A percentile compares a stretch with the other conserved stretches of the same genome.
Evolutionary conservation across 2,797 vertebrate genomes (phyloP).

Genomic region (Tarsius wallacei): DNA sequence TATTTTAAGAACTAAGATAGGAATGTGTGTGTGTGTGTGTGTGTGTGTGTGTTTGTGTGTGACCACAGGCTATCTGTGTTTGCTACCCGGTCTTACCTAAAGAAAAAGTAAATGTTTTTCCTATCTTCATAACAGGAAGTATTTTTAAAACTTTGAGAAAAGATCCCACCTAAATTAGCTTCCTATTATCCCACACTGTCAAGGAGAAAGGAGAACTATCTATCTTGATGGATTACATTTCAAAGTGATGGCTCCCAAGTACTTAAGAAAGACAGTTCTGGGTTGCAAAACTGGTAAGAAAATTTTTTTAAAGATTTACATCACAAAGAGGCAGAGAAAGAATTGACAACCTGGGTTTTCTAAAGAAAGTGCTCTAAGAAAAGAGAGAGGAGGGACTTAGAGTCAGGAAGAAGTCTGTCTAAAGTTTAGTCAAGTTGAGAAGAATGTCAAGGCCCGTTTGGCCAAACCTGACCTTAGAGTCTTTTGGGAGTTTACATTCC

Average conservation of each 20-base stretch:
- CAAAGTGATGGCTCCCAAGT: background rate
- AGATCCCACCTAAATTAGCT: background rate
- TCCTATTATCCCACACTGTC: background rate
- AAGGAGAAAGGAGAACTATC: background rate
- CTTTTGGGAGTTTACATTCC: background rate
- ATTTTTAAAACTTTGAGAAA: background rate
- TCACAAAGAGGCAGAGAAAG: background rate
- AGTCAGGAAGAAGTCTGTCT: background rate
- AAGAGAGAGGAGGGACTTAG: background rate
- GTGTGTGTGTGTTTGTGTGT: background rate
- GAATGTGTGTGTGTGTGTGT: background rate
- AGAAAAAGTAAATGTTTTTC: background rate
- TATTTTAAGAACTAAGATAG: background rate
- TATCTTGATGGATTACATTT: background rate
- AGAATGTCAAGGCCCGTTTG: background rate
- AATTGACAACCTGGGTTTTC: background rate
- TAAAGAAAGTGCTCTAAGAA: background rate
- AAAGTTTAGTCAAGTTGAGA: background rate
- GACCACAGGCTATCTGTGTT: background rate
- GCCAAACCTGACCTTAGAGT: background rate
- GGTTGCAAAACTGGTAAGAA: background rate
- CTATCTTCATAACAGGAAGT: background rate
- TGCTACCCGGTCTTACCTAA: background rate
- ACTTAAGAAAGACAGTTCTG: background rate
- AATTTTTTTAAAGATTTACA: constrained; percentile 18